These are phyloP conservation scores for Prunella fulvescens DNA, from an alignment of 2,113 vertebrate genomes.

Conservation along the genomic window DNA sequence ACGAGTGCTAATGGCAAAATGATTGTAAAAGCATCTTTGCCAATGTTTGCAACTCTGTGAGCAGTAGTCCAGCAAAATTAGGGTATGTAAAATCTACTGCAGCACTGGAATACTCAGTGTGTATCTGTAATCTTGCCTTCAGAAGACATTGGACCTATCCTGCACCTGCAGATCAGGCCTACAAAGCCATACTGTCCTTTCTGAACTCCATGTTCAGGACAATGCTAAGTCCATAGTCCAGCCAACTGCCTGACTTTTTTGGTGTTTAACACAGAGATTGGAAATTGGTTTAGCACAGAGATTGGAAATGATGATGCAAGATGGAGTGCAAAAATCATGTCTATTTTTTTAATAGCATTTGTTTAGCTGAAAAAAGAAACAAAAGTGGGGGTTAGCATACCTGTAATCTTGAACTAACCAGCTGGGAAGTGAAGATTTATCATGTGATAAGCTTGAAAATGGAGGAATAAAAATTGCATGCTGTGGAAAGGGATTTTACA, in stretches of 20 bases:
- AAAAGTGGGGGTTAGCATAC: not conserved
- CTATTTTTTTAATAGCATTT: not conserved
- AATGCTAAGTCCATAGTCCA: not conserved
- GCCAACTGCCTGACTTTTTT: not conserved
- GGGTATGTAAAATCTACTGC: not conserved
- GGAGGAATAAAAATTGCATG: not conserved
- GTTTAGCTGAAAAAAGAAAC: not conserved
- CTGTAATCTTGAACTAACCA: not conserved
- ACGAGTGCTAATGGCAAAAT: not conserved
- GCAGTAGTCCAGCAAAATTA: not conserved
- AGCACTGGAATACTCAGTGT: not conserved
- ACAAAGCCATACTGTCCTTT: not conserved
- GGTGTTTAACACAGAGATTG: not conserved
- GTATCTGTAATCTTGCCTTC: not conserved
- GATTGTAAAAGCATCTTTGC: not conserved
- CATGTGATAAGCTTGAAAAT: not conserved
- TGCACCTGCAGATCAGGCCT: accelerated
- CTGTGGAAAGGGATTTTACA: not conserved
- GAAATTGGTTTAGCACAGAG: not conserved
- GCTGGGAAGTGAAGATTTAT: not conserved
- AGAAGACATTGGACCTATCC: not conserved
- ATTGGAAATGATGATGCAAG: not conserved
- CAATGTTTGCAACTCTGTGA: not conserved
- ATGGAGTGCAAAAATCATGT: not conserved
- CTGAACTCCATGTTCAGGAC: not conserved